Evolutionary conservation across 2,797 vertebrate species (phyloP).

Genomic region (Sphenopsis melanotis): DNA sequence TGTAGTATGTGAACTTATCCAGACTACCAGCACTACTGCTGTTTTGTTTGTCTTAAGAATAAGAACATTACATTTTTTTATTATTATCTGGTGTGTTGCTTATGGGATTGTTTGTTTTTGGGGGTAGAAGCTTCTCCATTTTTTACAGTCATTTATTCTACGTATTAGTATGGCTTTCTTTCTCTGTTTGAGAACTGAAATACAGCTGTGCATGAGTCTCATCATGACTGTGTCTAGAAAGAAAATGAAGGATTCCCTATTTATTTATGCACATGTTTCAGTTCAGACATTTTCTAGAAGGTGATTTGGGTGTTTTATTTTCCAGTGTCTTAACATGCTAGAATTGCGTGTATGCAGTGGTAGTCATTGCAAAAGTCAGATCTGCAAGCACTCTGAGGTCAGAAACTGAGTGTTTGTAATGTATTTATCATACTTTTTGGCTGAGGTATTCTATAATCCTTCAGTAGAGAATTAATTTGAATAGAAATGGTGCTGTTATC

Average conservation of each 20-base stretch:
- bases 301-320: neutral
- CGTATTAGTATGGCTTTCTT: neutral
- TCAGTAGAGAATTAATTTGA: neutral
- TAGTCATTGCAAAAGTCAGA: neutral
- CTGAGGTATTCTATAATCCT: neutral
- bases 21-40: neutral
- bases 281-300: neutral
- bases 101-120: neutral
- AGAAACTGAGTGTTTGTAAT: neutral
- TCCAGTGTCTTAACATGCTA: accelerated
- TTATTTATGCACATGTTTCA: neutral
- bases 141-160: neutral
- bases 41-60: neutral
- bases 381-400: neutral
- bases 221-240: neutral
- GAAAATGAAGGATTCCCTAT: neutral
- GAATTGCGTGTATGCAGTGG: neutral
- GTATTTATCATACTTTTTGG: neutral
- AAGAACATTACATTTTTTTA: neutral
- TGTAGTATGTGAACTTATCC: neutral
- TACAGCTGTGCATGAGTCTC: neutral
- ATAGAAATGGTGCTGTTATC: neutral
- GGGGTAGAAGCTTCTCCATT: neutral
- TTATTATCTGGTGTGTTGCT: neutral
- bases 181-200: neutral